Evolutionary conservation across 2,888 invertebrate genomes (phyloP), one percentile per base, ranked within the genome.

Genomic region (Biston betularia): DNA sequence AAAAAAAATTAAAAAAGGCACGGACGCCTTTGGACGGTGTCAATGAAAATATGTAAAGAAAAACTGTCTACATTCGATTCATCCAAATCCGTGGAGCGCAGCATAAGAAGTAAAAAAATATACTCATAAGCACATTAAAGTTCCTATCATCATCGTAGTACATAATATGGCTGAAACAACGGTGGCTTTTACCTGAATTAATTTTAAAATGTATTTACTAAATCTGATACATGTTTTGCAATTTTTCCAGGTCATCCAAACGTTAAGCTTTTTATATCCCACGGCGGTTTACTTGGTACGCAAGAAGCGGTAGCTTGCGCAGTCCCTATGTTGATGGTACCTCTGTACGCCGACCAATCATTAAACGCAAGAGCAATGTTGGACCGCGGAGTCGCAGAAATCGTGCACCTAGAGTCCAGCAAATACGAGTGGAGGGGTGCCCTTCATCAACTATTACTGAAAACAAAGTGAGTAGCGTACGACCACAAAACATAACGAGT

Each of bases 251-350:
- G 94, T 81, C 95, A 95, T 72, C 92, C 91, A 2, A 94, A 95
- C 70, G 90, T 94, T 0, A 92, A 89, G 72, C 78, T 95, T 62
- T 95, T 95, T 78, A 94, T 96, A 79, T 94, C 95, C 0, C 95
- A 95, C 83, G 95, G 95, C 6, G 95, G 95, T 6, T 86, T 95
- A 48, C 90, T 95, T 65, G 95, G 95, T 50, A 94, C 95, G 0
- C 95, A 95, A 78, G 95, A 95, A 78, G 94, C 95, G 0, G 94
- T 94, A 33, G 94, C 94, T 38, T 94, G 94, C 72, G 95, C 92
- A 0, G 93, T 94, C 6, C 94, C 95, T 0, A 92, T 94, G 83
- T 75, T 95, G 42, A 94, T 94, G 68, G 90, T 95, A 42, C 94
- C 94, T 0, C 79, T 94, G 46, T 94, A 94, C 72, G 94, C 94